These are phyloP conservation scores for Chaenocephalus aceratus DNA, from an alignment of 2,113 vertebrate genomes.

Conservation along the genomic window DNA sequence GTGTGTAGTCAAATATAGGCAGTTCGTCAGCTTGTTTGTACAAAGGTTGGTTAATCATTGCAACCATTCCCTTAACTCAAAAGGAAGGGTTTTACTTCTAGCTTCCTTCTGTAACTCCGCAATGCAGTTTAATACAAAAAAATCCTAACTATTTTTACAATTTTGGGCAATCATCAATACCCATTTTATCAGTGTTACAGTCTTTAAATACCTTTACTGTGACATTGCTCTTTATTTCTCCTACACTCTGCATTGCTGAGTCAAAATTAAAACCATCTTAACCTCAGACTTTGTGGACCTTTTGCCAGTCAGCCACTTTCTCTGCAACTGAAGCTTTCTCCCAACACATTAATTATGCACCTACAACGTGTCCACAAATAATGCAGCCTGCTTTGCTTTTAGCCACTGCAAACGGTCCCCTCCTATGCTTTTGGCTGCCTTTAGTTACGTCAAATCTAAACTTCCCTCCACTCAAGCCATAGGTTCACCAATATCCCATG, in stretches of 20 bases:
- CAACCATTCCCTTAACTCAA: neutral
- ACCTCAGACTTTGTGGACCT: no score
- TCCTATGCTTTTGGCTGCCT: neutral
- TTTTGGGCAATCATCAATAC: neutral
- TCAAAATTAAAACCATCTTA: no score
- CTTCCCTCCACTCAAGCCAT: neutral
- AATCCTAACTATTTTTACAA: neutral
- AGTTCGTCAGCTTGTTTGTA: no score
- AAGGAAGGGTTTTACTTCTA: neutral
- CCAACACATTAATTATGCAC: neutral
- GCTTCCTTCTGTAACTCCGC: neutral
- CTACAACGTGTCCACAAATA: neutral
- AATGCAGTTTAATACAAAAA: neutral
- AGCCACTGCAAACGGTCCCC: neutral
- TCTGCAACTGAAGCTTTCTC: neutral
- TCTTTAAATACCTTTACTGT: no score
- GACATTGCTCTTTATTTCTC: no score
- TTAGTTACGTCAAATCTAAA: neutral
- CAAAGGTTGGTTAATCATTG: no score
- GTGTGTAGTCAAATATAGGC: no score
- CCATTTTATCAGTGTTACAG: neutral
- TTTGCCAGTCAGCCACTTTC: neutral
- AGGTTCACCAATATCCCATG: neutral
- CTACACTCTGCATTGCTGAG: no score
- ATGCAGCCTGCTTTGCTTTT: neutral